A percentile compares a stretch with the other conserved stretches of the same genome.
Evolutionary conservation across 2,113 vertebrate genomes (phyloP).

Genomic region (Dolichallabes microphthalmus): DNA sequence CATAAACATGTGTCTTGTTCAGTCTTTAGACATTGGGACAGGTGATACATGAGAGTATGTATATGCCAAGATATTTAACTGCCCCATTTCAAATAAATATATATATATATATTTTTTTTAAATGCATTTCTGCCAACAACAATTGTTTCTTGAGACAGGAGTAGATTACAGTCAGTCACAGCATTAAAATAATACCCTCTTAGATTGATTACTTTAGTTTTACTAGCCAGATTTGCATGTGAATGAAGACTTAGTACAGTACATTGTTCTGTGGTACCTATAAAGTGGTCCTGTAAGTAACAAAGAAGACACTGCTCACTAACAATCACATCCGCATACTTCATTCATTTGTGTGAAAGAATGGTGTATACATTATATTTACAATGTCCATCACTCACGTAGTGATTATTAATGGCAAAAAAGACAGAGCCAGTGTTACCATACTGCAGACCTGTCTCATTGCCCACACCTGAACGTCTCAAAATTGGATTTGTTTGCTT

Average conservation of each 20-base stretch:
- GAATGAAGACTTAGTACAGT: conserved; percentile 28
- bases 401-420: conserved; percentile 28
- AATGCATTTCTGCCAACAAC: neutral
- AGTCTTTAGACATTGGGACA: neutral
- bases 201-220: conserved; percentile 19
- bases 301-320: neutral
- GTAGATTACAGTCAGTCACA: neutral
- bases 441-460: conserved; percentile 32
- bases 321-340: neutral
- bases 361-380: neutral
- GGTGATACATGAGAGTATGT: neutral
- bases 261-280: neutral
- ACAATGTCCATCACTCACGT: conserved; percentile 10
- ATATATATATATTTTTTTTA: too few relatives aligned
- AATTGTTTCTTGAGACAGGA: neutral
- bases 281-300: conserved; percentile 26
- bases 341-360: conserved; percentile 2
- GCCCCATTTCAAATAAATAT: neutral
- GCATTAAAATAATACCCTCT: conserved; percentile 29
- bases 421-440: conserved; percentile 9
- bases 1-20: neutral
- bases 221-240: conserved; percentile 20
- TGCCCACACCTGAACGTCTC: conserved; percentile 34
- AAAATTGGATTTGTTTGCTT: conserved; percentile 48
- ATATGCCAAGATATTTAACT: neutral